These are phyloP conservation scores for Drosophila ercepeae DNA, from an alignment of 1,140 invertebrate genomes.

Conservation along the genomic window DNA sequence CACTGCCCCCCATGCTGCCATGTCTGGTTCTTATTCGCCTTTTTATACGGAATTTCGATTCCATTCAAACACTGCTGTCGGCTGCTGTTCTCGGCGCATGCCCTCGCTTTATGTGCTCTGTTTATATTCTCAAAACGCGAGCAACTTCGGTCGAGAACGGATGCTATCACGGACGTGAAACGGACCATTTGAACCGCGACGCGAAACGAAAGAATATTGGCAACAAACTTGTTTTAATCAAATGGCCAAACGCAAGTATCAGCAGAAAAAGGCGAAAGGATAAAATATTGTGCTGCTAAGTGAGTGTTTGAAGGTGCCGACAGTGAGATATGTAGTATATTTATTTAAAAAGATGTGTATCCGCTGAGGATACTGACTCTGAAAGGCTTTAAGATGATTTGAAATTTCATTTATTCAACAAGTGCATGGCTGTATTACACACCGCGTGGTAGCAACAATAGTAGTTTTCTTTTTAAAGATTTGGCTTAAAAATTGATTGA, in stretches of 20 bases:
- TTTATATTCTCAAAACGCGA: conserved; percentile 77
- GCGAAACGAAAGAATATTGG: conserved; percentile 65
- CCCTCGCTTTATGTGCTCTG: conserved; percentile 56
- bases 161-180: conserved; percentile 39
- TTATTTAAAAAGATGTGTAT: not conserved
- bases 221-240: conserved; percentile 67
- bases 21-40: not conserved
- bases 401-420: conserved; percentile 27
- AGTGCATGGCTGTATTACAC: conserved; percentile 22
- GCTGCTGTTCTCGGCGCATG: conserved; percentile 50
- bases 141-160: conserved; percentile 69
- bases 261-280: conserved; percentile 36
- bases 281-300: conserved; percentile 31
- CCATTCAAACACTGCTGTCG: conserved; percentile 6
- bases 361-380: conserved; percentile 9
- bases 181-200: conserved; percentile 6
- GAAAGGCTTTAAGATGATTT: not conserved
- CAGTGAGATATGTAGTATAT: not conserved
- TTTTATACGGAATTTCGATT: not conserved
- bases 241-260: conserved; percentile 41
- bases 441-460: not conserved
- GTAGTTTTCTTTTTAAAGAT: no score
- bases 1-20: conserved; percentile 1
- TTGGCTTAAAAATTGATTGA: conserved; percentile 6
- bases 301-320: conserved; percentile 18